These are phyloP conservation scores for Chrysaora quinquecirrha DNA, from an alignment of 30 jellyfish, hydroid and myxozoan species.

Conservation along the genomic window DNA sequence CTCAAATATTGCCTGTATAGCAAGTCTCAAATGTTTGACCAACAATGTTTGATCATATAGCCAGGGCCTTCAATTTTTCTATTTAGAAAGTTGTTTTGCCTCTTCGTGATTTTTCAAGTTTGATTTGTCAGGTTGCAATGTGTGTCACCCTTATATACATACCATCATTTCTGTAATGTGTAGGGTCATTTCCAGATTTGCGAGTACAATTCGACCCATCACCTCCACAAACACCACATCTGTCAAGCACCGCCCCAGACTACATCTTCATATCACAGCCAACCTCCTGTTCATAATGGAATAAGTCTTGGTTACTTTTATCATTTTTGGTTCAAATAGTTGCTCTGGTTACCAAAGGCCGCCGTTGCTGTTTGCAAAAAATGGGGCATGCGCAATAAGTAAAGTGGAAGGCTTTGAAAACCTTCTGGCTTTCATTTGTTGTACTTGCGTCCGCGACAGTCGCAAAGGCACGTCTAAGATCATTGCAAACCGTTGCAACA, in stretches of 20 bases:
- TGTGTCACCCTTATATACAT: not conserved
- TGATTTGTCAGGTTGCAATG: not conserved
- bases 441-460: not conserved
- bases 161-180: conserved; percentile 39
- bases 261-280: conserved; percentile 85
- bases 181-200: conserved; percentile 54
- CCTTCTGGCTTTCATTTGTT: not conserved
- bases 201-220: conserved; percentile 71
- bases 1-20: too few species aligned
- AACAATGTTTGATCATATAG: too few species aligned
- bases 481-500: too few species aligned
- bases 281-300: conserved; percentile 23
- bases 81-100: not conserved
- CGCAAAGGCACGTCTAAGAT: not conserved
- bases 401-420: not conserved
- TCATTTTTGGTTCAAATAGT: not conserved
- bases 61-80: too few species aligned
- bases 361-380: too few species aligned
- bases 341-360: too few species aligned
- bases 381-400: not conserved
- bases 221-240: conserved; percentile 90
- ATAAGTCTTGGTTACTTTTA: not conserved
- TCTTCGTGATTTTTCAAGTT: not conserved
- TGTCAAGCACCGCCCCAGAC: conserved; percentile 76
- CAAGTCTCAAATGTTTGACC: too few species aligned